Percentiles rank a stretch among this genome's conserved stretches.
phyloP scores from a whole-genome alignment of 1,140 invertebrate genomes.

The Drosophila fuyamai region DNA sequence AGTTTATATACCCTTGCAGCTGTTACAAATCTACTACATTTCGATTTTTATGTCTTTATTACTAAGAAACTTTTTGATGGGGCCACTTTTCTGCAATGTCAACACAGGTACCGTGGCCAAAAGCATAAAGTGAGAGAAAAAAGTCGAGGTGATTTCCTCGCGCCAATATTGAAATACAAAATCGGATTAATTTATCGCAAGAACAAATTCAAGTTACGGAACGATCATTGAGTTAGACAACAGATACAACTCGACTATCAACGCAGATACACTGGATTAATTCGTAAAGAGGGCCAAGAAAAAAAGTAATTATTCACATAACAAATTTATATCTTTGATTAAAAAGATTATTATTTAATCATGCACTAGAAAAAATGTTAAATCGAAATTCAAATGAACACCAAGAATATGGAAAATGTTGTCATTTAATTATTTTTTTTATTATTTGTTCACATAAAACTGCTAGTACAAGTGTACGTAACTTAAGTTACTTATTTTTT shows the following conservation, averaged over 20 bases:
- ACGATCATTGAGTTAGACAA: neutral
- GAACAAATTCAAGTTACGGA: constrained; percentile 1
- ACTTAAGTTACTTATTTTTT: constrained; percentile 1
- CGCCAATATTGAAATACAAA: neutral
- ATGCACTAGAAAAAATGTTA: neutral
- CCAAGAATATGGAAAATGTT: too few species aligned
- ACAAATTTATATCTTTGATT: neutral
- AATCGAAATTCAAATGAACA: too few species aligned
- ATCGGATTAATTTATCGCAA: constrained; percentile 1
- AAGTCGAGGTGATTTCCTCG: constrained; percentile 5
- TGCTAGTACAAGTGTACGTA: neutral
- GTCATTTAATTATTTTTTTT: neutral
- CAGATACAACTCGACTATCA: constrained; percentile 5
- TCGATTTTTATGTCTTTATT: too few species aligned
- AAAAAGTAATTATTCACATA: neutral
- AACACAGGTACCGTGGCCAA: neutral
- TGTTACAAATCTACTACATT: too few species aligned
- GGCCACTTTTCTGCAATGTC: neutral
- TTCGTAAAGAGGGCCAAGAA: neutral
- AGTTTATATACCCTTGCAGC: too few species aligned
- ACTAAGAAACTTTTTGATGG: too few species aligned
- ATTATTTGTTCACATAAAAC: neutral
- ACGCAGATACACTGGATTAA: constrained; percentile 3
- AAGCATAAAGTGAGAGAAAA: constrained; percentile 4
- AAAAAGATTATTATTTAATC: too few species aligned